Evolutionary conservation across 2,113 vertebrate genomes (phyloP), one percentile per base, ranked within the genome.

Genomic region (Albula goreensis): DNA sequence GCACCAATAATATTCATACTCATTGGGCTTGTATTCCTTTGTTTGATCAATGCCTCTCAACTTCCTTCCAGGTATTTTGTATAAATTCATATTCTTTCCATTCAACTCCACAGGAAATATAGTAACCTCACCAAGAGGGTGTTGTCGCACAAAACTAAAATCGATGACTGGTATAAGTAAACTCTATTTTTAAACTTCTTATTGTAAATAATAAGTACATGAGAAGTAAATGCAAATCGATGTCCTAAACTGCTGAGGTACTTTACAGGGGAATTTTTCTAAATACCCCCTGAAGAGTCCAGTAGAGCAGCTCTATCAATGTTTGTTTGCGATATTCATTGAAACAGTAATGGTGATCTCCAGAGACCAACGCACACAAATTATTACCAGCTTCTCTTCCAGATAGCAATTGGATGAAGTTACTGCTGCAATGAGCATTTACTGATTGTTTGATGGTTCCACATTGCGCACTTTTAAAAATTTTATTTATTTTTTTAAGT

Each of bases 201-300:
- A 19, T 66, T 66, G 17, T 66, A 22, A 19, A 66, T 66, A 66
- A 22, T 19, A 66, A 19, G 17, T 25, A 48, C 41, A 17, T 3
- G 41, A 80, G 41, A 80, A 49, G 50, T 8, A 17, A 80, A 80
- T 80, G 78, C 17, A 80, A 80, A 80, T 50, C 1, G 41, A 8
- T 80, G 4, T 81, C 19, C 51, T n/a, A n/a, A 81, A 25, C 48
- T 2, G 15, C 10, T 53, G 10, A 81, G 77, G 84, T 85, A 80
- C 53, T 79, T 31, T 63, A 85, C 84, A 80, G 85, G 85, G 85
- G 85, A 80, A 57, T 66, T 85, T 85, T 85, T 80, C 48, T 8
- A 81, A 81, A 81, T 80, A 80, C 25, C 8, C 41, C 56, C 63
- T n/a, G 8, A 15, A 60, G 4, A 4, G 22, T 3, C 60, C 22